Conservation (phyloP, 2,888 invertebrate genomes). For the Piscicola geometra region DNA sequence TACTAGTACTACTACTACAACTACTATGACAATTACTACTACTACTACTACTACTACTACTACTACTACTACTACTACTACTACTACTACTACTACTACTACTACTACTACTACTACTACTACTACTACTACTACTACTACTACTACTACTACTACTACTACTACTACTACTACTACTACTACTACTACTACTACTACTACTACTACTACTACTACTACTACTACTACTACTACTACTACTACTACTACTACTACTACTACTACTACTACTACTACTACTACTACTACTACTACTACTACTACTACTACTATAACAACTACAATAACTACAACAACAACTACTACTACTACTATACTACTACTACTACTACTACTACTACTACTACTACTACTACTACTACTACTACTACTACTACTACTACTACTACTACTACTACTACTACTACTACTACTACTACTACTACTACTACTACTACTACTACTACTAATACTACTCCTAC, state of each 20-base stretch:
- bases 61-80: slow-evolving; percentile 32
- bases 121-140: slow-evolving; percentile 2
- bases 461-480: slow-evolving; percentile 35
- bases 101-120: slow-evolving; percentile 24
- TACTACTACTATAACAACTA: slow-evolving; percentile 34
- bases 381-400: slow-evolving; percentile 33
- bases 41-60: slow-evolving; percentile 32
- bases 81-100: slow-evolving; percentile 32
- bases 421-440: slow-evolving; percentile 35
- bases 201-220: slow-evolving; percentile 30
- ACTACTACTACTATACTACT: slow-evolving; percentile 34
- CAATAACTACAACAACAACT: slow-evolving; percentile 28
- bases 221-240: slow-evolving; percentile 33
- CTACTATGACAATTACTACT: slow-evolving; percentile 23
- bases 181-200: slow-evolving; percentile 36
- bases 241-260: slow-evolving; percentile 33
- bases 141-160: neutral
- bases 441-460: slow-evolving; percentile 32
- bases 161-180: slow-evolving; percentile 31
- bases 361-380: slow-evolving; percentile 31
- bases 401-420: slow-evolving; percentile 36
- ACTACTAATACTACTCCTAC: slow-evolving; percentile 30
- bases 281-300: slow-evolving; percentile 35
- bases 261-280: slow-evolving; percentile 36
- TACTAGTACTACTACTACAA: slow-evolving; percentile 32